Evolutionary conservation across 2,113 vertebrate species (phyloP), one percentile per base, ranked within the genome.

Genomic region (Triplophysa dalaica): DNA sequence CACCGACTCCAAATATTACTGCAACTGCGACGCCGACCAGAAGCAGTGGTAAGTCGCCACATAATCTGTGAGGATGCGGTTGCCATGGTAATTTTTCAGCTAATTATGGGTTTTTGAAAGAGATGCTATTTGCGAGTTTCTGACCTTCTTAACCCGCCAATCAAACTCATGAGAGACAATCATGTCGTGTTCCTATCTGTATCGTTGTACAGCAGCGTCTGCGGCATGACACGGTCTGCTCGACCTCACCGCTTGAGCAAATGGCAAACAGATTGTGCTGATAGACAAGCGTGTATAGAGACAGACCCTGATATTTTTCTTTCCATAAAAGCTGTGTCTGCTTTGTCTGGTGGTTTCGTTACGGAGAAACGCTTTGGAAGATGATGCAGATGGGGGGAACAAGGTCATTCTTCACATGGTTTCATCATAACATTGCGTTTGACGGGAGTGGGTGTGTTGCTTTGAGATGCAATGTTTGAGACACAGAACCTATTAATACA

Each of bases 11-110:
- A 96, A 92, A 75, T 96, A 95, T 65, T 93, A 95, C 91, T 99
- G 98, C 91, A 98, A 99, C 93, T 99, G 98, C 1, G 98, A 99
- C 3, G 96, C 98, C 0, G 97, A 99, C 78, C 90, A 93, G 48
- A 94, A 94, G 78, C 94, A 97, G 62, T 98, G 96, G 98, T 99
- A 89, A 95, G 96, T 93, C 48, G 60, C 24, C 56, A 41, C 43
- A 29, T 66, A 21, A 65, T 63, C 22, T 45, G 16, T 8, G 7
- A 0, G 52, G 6, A 75, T 62, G 4, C 21, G 4, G 61, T 77
- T 77, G 50, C 75, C 48, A 77, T 65, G 26, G 24, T 6, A 2
- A 77, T 50, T 10, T 7, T 14, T 33, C 38, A 17, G 56, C n/a
- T 61, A 74, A 74, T 74, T 74, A 43, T 74, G 54, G 58, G 54